Conservation (phyloP, 2,113 vertebrate genomes). For the Motacilla tschutschensis region DNA sequence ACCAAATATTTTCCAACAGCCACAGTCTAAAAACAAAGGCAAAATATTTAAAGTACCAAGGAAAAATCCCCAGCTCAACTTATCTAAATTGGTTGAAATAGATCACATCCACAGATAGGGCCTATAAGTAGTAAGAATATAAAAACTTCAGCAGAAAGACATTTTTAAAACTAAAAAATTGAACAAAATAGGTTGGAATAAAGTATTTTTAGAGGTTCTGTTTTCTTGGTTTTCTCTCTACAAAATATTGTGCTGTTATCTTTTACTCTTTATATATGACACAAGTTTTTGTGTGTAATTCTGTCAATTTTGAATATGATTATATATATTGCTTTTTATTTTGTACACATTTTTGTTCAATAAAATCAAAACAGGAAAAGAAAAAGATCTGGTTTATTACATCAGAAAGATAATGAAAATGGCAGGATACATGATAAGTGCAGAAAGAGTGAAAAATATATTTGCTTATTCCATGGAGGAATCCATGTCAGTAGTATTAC, state of each 20-base stretch:
- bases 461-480: neutral
- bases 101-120: neutral
- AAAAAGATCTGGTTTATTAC: neutral
- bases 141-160: neutral
- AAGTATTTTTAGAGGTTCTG: neutral
- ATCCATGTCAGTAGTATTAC: neutral
- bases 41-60: conserved; percentile 12
- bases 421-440: neutral
- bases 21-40: conserved; percentile 30
- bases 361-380: neutral
- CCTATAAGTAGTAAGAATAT: neutral
- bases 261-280: neutral
- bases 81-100: conserved; percentile 1
- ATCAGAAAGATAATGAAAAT: neutral
- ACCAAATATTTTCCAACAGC: conserved; percentile 34
- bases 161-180: neutral
- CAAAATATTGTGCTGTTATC: neutral
- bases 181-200: neutral
- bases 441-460: neutral
- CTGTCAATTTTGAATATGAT: neutral
- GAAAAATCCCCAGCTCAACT: neutral
- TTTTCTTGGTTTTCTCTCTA: neutral
- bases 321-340: neutral
- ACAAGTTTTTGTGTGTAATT: neutral
- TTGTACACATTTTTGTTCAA: neutral